These are phyloP conservation scores for Tenthredo notha DNA, from an alignment of 2,888 invertebrate genomes.

Conservation along the genomic window DNA sequence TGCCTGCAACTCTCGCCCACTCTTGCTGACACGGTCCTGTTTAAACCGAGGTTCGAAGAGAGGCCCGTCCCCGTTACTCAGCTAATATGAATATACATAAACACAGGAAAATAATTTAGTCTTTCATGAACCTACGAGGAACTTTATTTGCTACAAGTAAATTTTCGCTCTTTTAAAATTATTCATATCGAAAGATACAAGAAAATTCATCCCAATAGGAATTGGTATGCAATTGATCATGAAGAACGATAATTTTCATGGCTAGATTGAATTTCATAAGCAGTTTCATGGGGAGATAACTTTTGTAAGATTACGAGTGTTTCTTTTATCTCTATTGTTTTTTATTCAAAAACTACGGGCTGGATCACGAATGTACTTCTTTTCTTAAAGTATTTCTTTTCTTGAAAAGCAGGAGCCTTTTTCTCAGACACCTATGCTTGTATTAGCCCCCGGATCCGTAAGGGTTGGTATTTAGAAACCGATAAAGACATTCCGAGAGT, in stretches of 20 bases:
- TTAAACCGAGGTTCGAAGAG: conserved; percentile 37
- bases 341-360: background rate
- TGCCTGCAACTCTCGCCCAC: conserved; percentile 76
- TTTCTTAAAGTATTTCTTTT: background rate
- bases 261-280: background rate
- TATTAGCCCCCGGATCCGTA: background rate
- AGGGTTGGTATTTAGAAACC: conserved; percentile 18
- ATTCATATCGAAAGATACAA: background rate
- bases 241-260: background rate
- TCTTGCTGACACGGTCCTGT: conserved; percentile 56
- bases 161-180: background rate
- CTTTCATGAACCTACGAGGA: background rate
- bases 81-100: conserved; percentile 20
- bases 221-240: background rate
- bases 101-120: background rate
- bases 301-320: background rate
- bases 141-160: background rate
- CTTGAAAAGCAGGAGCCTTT: background rate
- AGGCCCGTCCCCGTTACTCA: background rate
- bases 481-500: conserved; percentile 39
- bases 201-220: background rate
- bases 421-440: background rate
- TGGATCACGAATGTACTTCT: background rate
- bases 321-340: background rate
- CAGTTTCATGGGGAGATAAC: too few species aligned